These are phyloP conservation scores for Calliopsis andreniformis DNA, from an alignment of 1,140 invertebrate genomes.

Conservation along the genomic window DNA sequence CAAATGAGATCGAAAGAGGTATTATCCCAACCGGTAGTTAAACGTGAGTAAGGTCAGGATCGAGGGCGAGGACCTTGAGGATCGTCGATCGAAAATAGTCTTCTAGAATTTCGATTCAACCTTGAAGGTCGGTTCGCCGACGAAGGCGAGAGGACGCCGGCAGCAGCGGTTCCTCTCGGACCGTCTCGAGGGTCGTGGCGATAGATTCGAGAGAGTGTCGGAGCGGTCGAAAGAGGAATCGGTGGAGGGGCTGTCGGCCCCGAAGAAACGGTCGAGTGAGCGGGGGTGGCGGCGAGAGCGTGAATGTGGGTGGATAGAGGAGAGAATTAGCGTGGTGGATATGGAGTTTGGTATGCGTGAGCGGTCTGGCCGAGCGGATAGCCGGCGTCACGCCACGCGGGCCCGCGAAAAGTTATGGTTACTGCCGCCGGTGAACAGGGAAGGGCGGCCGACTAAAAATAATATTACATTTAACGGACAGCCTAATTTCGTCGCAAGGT, in stretches of 20 bases:
- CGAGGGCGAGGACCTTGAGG: constrained; percentile 32
- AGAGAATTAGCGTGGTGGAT: constrained; percentile 64
- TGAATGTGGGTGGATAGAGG: constrained; percentile 55
- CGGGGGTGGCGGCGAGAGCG: constrained; percentile 18
- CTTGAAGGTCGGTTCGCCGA: constrained; percentile 43
- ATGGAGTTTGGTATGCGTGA: constrained; percentile 73
- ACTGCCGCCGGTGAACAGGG: constrained; percentile 70
- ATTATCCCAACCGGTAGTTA: constrained; percentile 47
- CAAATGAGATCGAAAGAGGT: constrained; percentile 30
- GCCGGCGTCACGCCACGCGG: constrained; percentile 76
- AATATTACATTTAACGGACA: constrained; percentile 75
- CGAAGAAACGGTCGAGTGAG: constrained; percentile 11
- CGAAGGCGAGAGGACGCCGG: constrained; percentile 8
- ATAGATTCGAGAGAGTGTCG: neutral
- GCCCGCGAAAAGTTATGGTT: constrained; percentile 77
- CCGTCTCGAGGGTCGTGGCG: neutral
- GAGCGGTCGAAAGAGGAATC: constrained; percentile 21
- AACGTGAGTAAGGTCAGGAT: constrained; percentile 32
- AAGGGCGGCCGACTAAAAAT: constrained; percentile 75
- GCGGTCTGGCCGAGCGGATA: constrained; percentile 73
- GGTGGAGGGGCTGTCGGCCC: neutral
- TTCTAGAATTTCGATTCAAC: constrained; percentile 48
- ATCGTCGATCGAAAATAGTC: constrained; percentile 43
- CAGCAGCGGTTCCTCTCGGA: constrained; percentile 25
- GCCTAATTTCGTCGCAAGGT: constrained; percentile 72